Evolutionary conservation across 2,888 invertebrate genomes (phyloP).

Genomic region (Lasius platythorax): DNA sequence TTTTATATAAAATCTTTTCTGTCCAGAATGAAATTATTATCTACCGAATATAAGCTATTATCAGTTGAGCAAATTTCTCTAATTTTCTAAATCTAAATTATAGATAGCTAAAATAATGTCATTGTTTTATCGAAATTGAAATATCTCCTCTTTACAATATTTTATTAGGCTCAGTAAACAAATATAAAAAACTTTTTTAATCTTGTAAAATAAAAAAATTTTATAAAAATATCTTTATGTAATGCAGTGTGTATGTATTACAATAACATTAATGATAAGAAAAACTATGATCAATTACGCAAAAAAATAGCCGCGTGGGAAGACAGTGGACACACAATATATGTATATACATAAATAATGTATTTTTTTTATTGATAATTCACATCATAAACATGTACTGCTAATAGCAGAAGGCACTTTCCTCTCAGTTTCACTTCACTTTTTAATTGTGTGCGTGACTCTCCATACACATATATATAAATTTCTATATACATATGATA

Average conservation of each 20-base stretch:
- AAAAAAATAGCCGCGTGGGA: constrained; percentile 44
- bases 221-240: too few relatives aligned
- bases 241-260: not conserved
- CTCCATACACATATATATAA: constrained; percentile 76
- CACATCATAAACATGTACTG: constrained; percentile 76
- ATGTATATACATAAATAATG: constrained; percentile 85
- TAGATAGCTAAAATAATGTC: too few relatives aligned
- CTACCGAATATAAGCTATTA: too few relatives aligned
- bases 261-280: not conserved
- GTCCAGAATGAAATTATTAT: too few relatives aligned
- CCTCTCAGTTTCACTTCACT: constrained; percentile 61
- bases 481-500: constrained; percentile 79
- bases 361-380: constrained; percentile 82
- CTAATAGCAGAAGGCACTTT: constrained; percentile 71
- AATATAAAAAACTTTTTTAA: not conserved
- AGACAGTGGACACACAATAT: constrained; percentile 62
- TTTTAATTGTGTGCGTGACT: constrained; percentile 59
- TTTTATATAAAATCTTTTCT: too few relatives aligned
- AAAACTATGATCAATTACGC: not conserved
- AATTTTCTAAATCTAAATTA: too few relatives aligned
- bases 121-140: too few relatives aligned
- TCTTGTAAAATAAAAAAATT: not conserved
- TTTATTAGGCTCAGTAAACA: not conserved
- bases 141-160: too few relatives aligned
- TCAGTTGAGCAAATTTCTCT: too few relatives aligned